A percentile compares a stretch with the other conserved stretches of the same genome.
Conservation (phyloP, 2,113 vertebrate genomes). For the Myotis lucifugus region DNA sequence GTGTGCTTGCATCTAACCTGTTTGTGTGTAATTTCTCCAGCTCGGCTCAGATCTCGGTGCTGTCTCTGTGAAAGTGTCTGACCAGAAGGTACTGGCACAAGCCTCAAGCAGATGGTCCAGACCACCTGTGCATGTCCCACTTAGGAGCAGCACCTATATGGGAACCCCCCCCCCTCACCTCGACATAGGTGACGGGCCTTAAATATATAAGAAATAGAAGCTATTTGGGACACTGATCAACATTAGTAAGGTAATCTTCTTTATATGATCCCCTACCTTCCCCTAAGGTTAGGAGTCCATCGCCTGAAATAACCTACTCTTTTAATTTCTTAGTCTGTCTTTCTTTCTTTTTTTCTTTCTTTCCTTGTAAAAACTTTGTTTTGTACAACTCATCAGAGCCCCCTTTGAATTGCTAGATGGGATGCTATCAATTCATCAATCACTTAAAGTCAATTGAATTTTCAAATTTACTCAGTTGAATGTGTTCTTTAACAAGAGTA, state of each 20-base stretch:
- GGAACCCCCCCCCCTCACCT: too few relatives aligned
- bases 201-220: too few relatives aligned
- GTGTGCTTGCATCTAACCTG: too few relatives aligned
- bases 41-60: too few relatives aligned
- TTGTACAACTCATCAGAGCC: neutral
- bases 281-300: neutral
- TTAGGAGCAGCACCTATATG: too few relatives aligned
- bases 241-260: neutral
- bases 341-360: neutral
- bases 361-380: neutral
- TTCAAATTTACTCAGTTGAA: neutral
- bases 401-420: neutral
- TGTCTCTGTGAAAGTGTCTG: too few relatives aligned
- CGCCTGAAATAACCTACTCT: neutral
- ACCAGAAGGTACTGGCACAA: too few relatives aligned
- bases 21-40: too few relatives aligned
- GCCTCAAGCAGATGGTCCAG: too few relatives aligned
- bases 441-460: neutral
- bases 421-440: neutral
- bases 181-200: too few relatives aligned
- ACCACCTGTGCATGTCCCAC: too few relatives aligned
- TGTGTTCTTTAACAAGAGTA: neutral
- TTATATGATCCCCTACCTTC: neutral
- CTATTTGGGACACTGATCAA: neutral
- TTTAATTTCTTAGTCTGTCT: neutral